Conservation (phyloP, 2,113 vertebrate genomes). For the Phyllopteryx taeniolatus region DNA sequence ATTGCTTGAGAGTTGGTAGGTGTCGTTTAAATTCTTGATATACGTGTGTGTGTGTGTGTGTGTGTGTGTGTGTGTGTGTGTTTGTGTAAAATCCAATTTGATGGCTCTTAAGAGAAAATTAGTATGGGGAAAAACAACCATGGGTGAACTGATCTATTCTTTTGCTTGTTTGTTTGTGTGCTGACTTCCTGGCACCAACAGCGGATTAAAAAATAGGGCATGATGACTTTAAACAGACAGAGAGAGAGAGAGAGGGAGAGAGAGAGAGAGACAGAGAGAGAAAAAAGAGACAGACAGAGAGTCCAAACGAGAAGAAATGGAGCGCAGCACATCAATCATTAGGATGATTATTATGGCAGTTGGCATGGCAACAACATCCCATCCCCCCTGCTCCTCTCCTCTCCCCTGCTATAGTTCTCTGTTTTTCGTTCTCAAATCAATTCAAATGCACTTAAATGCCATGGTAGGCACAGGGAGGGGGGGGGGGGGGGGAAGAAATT, state of each 20-base stretch:
- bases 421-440: conserved; percentile 57
- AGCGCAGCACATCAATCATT: conserved; percentile 73
- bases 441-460: conserved; percentile 63
- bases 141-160: conserved; percentile 10
- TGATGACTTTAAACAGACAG: neutral
- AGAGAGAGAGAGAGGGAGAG: neutral
- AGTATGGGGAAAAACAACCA: neutral
- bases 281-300: conserved; percentile 25
- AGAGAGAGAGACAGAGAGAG: conserved; percentile 26
- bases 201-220: neutral
- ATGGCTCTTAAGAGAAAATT: conserved; percentile 2
- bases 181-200: neutral
- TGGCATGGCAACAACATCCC: conserved; percentile 64
- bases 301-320: conserved; percentile 63
- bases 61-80: no score
- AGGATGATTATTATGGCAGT: conserved; percentile 73
- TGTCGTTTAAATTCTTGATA: no score
- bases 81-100: neutral
- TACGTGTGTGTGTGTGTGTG: no score
- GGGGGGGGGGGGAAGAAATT: neutral
- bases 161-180: conserved; percentile 23
- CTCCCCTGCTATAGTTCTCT: conserved; percentile 20
- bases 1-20: no score
- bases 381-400: conserved; percentile 42
- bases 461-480: conserved; percentile 10